These are phyloP conservation scores for Montipora efflorescens DNA, from an alignment of 64 coral and sea anemone genomes.

Conservation along the genomic window DNA sequence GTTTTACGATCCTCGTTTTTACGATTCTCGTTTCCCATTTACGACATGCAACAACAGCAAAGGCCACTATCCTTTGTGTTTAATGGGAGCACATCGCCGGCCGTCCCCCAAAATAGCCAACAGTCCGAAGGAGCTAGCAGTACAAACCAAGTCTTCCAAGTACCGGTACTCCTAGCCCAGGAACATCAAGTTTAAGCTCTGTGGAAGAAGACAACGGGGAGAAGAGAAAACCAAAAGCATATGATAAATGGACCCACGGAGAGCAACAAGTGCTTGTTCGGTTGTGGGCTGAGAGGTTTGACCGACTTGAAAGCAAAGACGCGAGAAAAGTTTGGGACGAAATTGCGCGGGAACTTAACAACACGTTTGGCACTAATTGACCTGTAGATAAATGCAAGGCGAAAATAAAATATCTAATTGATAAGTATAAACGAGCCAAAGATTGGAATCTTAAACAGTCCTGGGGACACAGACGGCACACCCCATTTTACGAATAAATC, in stretches of 20 bases:
- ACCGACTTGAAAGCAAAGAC: slow-evolving; percentile 18
- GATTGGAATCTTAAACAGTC: slow-evolving; percentile 37
- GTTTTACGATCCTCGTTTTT: slow-evolving; percentile 11
- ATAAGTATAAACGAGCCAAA: slow-evolving; percentile 37
- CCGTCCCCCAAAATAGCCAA: background rate
- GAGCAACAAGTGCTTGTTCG: slow-evolving; percentile 6
- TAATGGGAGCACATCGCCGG: slow-evolving; percentile 1
- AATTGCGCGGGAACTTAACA: background rate
- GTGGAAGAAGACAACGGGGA: slow-evolving; percentile 1
- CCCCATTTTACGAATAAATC: background rate
- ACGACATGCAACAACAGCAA: background rate
- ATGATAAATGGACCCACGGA: slow-evolving; percentile 21
- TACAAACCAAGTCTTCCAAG: slow-evolving; percentile 16
- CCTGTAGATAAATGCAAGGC: slow-evolving; percentile 20
- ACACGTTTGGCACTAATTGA: background rate
- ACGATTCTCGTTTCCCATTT: background rate
- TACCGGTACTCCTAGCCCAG: background rate
- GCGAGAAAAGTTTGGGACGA: slow-evolving; percentile 18
- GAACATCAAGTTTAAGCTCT: slow-evolving; percentile 6
- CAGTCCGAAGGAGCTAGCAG: background rate
- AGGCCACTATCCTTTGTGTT: background rate
- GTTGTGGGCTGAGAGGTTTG: slow-evolving; percentile 20
- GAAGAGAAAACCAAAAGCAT: background rate
- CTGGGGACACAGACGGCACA: background rate
- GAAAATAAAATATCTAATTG: slow-evolving; percentile 42